Base-by-base conservation (phyloP, 53 echinoderm and acorn worm species). In the Mesocentrotus franciscanus region DNA sequence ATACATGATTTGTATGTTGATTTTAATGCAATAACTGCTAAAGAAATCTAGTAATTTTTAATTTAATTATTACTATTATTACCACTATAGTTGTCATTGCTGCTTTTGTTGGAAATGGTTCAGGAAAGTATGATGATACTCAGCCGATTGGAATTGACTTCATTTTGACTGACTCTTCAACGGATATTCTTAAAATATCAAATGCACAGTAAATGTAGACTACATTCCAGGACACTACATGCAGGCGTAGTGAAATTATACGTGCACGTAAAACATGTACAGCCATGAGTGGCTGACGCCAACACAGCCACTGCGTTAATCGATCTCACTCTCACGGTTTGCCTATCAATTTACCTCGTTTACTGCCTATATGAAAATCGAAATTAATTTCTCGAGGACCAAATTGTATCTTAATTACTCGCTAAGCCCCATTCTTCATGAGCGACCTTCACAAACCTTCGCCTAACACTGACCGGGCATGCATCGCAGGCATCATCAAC, bases 321-420 rank as follows among this genome's bases (percentile, higher is more conserved):
- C 56, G 87, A 87, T 87, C 58, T 15, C 0, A 12, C 59, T 13
- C 58, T 13, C 87, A 87, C 29, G 27, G 59, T 27, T 87, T n/a
- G 87, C n/a, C 32, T 59, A 87, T 87, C 29, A 87, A 87, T 87
- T 87, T 87, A 6, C 57, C 87, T 24, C 87, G 29, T 58, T 85
- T 87, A 59, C n/a, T 58, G 56, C 27, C 87, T n/a, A 17, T n/a
- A 29, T 58, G 58, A 56, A 58, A 87, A 58, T 87, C n/a, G 34
- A 87, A 87, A 87, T 87, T 24, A 87, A 87, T 87, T 87, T 58
- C 29, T 87, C 87, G 87, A 57, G 57, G 58, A n/a, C 34, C 57
- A 87, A 87, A 87, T 87, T 58, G 58, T n/a, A 57, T 87, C 87
- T 87, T 87, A 87, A 87, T 87, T 57, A 87, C 87, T 58, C 56